Conservation (phyloP, 2,797 vertebrate genomes). For the Fistularia tabacaria region DNA sequence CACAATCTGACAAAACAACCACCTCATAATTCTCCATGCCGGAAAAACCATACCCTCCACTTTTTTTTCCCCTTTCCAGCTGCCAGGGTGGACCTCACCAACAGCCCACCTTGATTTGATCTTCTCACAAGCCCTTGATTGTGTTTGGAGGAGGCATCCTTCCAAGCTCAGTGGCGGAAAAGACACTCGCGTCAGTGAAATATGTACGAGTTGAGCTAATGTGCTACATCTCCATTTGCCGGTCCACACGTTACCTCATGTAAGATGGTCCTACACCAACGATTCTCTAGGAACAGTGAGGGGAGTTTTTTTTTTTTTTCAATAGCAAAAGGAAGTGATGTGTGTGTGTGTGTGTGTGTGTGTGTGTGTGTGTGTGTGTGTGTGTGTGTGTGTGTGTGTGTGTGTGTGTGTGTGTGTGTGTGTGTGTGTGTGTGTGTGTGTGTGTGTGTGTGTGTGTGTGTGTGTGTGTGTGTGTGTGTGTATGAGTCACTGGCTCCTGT, state of each 20-base stretch:
- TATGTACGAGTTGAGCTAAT: not conserved
- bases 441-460: conserved; percentile 38
- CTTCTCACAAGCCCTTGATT: conserved; percentile 25
- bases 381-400: conserved; percentile 26
- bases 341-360: conserved; percentile 17
- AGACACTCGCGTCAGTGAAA: conserved; percentile 35
- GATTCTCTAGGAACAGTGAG: conserved; percentile 16
- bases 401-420: conserved; percentile 40
- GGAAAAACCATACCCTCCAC: conserved; percentile 10
- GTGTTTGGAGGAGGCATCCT: conserved; percentile 36
- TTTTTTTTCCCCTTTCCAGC: conserved; percentile 29
- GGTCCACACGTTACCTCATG: too few species aligned
- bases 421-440: conserved; percentile 22
- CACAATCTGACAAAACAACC: too few species aligned
- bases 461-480: conserved; percentile 27
- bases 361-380: conserved; percentile 41
- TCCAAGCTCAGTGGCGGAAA: conserved; percentile 3
- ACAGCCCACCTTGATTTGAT: conserved; percentile 44
- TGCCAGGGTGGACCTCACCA: conserved; percentile 24
- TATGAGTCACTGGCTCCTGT: conserved; percentile 72
- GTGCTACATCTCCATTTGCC: conserved; percentile 7
- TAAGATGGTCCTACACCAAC: too few species aligned
- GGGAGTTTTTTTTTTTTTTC: conserved; percentile 21
- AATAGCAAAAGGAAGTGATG: conserved; percentile 43
- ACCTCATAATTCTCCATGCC: too few species aligned